Evolutionary conservation across 2,888 invertebrate species (phyloP).

Genomic region (Nezara viridula): DNA sequence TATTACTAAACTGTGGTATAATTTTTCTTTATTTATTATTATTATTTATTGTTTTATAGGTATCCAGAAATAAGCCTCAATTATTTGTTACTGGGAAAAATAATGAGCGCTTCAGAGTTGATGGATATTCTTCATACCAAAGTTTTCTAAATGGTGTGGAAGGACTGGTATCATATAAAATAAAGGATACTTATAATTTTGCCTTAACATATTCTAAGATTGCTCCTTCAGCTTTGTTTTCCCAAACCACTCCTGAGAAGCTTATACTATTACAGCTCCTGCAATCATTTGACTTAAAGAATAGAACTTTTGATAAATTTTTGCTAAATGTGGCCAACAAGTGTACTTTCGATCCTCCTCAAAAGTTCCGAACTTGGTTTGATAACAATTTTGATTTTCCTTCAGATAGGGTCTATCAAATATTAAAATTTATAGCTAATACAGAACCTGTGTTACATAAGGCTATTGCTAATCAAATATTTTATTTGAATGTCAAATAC

Average conservation of each 20-base stretch:
- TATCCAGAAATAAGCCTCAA: not conserved
- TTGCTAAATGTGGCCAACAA: not conserved
- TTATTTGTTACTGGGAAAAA: conserved; percentile 26
- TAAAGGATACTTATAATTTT: conserved; percentile 25
- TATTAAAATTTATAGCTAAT: conserved; percentile 16
- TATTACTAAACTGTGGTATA: not conserved
- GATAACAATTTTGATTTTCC: conserved; percentile 29
- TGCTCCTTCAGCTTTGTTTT: not conserved
- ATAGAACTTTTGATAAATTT: conserved; percentile 6
- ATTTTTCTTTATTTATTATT: not conserved
- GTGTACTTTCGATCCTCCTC: not conserved
- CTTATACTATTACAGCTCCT: conserved; percentile 2
- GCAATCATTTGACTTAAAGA: conserved; percentile 18
- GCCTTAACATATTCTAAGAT: not conserved
- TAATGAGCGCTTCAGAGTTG: not conserved
- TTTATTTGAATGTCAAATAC: conserved; percentile 38
- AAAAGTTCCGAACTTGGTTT: conserved; percentile 19
- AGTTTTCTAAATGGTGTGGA: not conserved
- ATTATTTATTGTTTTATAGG: not conserved
- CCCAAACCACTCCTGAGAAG: conserved; percentile 29
- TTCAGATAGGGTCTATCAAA: not conserved
- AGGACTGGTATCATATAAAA: not conserved
- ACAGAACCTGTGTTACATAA: not conserved
- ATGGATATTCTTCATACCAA: conserved; percentile 31
- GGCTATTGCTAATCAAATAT: conserved; percentile 5